Evolutionary conservation across 2,797 vertebrate genomes (phyloP), one percentile per base, ranked within the genome.

Genomic region (Ptychobarbus kaznakovi): DNA sequence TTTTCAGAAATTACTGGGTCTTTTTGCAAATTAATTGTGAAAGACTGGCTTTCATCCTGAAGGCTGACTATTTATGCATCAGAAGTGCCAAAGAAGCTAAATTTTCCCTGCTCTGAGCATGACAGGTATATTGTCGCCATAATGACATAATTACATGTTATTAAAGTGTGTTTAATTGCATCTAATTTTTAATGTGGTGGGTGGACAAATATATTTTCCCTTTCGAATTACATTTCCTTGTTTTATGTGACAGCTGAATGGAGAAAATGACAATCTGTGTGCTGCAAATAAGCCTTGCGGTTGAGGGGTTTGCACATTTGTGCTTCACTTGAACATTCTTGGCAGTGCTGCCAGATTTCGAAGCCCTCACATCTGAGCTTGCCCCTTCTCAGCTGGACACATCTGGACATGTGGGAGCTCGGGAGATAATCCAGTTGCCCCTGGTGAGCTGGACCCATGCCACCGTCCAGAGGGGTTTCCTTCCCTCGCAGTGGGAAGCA

Each of bases 391-490:
- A 56, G 58, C 81, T 82, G 72, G 75, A 69, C 84, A 86, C 69
- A 83, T 78, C 82, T 87, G 86, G 65, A 72, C 40, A 51, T 75
- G 35, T 69, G 56, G 53, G 63, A 42, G 8, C 42, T 40, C 12
- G 72, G 61, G 85, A 80, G 51, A 86, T 81, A 83, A 76, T 88
- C 86, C 83, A 58, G 44, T 80, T 38, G 18, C 69, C 85, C 83
- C 51, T 53, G 70, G 83, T 68, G 81, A 72, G 80, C 73, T 81
- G 86, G 86, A 86, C 83, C 58, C 25, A 15, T 35, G 77, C 85
- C 82, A 86, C 72, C 28, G 77, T 89, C 76, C 83, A 68, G 70
- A 81, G 85, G 42, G 32, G 63, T 70, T 66, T 86, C 79, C 63
- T 87, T 77, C 86, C n/a, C 82, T 85, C n/a, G 73, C 11, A 46